phyloP scores from a whole-genome alignment of 2,113 vertebrate genomes.

The Microtus ochrogaster region DNA sequence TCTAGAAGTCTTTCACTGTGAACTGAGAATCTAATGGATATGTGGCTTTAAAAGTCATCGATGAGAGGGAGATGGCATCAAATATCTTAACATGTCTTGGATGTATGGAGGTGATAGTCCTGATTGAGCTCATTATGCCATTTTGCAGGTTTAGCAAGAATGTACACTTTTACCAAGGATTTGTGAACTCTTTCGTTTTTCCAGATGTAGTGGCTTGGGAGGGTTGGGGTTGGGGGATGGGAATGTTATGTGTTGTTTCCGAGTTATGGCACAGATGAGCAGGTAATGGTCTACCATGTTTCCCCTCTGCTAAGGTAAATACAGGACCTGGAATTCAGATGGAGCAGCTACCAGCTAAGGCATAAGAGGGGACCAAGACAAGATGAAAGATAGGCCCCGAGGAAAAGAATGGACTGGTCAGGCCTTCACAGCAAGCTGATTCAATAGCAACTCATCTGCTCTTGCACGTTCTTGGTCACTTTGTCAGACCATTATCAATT shows the following conservation, averaged over 20 bases:
- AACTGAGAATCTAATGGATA: not conserved
- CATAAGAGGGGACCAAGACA: not conserved
- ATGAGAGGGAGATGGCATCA: not conserved
- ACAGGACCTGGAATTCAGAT: not conserved
- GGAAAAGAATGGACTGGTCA: not conserved
- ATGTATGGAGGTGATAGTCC: not conserved
- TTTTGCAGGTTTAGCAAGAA: not conserved
- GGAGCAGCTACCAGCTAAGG: not conserved
- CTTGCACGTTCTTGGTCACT: not conserved
- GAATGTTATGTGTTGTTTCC: not conserved
- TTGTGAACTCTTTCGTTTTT: not conserved
- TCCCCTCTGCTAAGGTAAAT: not conserved
- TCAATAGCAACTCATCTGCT: not conserved
- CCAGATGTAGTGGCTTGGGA: not conserved
- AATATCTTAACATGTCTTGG: not conserved
- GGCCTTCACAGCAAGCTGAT: not conserved
- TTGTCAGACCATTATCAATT: too few species aligned
- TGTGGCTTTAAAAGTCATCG: not conserved
- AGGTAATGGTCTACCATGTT: not conserved
- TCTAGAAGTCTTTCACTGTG: not conserved
- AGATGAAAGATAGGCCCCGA: not conserved
- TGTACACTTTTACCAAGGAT: not conserved
- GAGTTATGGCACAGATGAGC: not conserved
- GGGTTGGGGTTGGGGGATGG: accelerated
- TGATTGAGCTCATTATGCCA: accelerated